phyloP scores from a whole-genome alignment of 2,113 vertebrate species.

The Hippopotamus amphibius region DNA sequence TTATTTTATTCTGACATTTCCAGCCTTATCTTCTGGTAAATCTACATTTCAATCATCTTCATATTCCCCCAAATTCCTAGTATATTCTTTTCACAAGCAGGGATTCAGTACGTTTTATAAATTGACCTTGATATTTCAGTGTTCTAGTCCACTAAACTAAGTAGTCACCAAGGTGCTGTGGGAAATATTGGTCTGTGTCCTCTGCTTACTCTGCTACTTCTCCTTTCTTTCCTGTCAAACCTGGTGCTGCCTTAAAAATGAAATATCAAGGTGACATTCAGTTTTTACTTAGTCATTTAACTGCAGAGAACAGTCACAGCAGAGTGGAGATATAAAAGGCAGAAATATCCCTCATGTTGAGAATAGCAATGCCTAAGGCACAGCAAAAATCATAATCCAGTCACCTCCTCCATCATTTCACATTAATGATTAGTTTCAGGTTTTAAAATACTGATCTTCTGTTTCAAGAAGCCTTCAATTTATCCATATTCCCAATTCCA shows the following conservation, averaged over 20 bases:
- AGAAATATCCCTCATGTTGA: background rate
- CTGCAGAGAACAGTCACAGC: slow-evolving; percentile 56
- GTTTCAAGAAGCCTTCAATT: slow-evolving; percentile 9
- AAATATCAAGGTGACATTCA: slow-evolving; percentile 68
- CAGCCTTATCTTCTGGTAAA: background rate
- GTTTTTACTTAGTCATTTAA: slow-evolving; percentile 52
- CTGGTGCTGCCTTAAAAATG: slow-evolving; percentile 29
- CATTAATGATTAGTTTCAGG: slow-evolving; percentile 1
- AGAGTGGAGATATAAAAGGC: background rate
- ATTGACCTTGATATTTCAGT: slow-evolving; percentile 44
- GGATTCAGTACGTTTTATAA: slow-evolving; percentile 32
- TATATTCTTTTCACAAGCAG: slow-evolving; percentile 1
- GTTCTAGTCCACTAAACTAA: slow-evolving; percentile 59
- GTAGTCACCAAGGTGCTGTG: background rate
- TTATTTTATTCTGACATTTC: background rate
- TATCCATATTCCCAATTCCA: background rate
- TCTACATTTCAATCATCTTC: background rate
- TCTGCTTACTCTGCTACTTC: slow-evolving; percentile 57
- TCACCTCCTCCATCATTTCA: background rate
- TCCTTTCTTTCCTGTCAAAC: slow-evolving; percentile 32
- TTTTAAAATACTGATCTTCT: slow-evolving; percentile 30
- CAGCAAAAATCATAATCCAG: slow-evolving; percentile 30
- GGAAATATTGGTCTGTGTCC: background rate
- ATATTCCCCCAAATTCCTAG: background rate
- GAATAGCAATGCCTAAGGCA: background rate